Base-by-base conservation (phyloP, 2,797 vertebrate genomes). In the Halcyon badia region DNA sequence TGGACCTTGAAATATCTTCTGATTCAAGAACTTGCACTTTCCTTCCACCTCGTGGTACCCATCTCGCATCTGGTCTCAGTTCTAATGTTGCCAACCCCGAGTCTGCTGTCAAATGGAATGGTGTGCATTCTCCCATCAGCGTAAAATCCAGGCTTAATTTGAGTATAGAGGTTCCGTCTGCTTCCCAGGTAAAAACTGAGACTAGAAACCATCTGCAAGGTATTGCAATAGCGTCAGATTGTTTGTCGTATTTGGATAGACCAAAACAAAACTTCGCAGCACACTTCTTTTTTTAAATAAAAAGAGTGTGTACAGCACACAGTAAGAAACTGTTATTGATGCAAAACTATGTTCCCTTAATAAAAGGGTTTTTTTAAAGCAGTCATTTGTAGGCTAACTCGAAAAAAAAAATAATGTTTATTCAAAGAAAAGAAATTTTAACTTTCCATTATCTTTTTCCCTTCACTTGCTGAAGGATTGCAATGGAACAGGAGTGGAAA, bases 111-210 rank as follows among this genome's bases (percentile, higher is more conserved):
- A 98, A 97, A 89, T 97, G 96, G 84, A 98, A 98, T 51, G 98
- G 98, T 5, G 46, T 98, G 4, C 98, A 97, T 90, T 98, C 98
- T 79, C 98, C 99, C 6, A 82, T 98, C 92, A 98, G 95, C 30
- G 95, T 98, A 28, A 98, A 98, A 82, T 97, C 98, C 75, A 98
- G 97, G 94, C 98, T 99, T 82, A 99, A 99, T 97, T 83, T 99
- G 71, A 99, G 98, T 81, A 99, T 99, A 83, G 99, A 99, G 96
- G 98, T 99, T 85, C 99, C 99, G 1, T 99, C 99, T 15, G 98
- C 99, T 56, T 99, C 99, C 73, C 99, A 99, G 99, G 99, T 99
- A 98, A 94, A 68, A 81, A 60, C 46, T 46, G 52, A 68, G 79
- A 83, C 28, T 56, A 15, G 69, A 42, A 46, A 83, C 64, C 7